Conservation (phyloP, 2,888 invertebrate genomes). For the Polymixis lichenea region DNA sequence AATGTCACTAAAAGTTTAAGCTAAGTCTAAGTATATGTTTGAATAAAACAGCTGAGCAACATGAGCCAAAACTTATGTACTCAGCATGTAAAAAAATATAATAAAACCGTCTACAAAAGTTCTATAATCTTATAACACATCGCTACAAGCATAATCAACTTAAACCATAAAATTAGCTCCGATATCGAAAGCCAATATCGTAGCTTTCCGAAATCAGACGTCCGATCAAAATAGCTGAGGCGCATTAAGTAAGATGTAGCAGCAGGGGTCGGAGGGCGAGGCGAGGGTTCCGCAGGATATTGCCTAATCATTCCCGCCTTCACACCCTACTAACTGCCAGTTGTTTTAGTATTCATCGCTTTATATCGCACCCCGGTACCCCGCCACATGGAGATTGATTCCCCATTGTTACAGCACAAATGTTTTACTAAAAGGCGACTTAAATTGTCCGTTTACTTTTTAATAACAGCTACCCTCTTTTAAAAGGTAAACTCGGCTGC, state of each 20-base stretch:
- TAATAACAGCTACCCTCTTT: slow-evolving; percentile 59
- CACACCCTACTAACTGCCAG: slow-evolving; percentile 88
- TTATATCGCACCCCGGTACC: slow-evolving; percentile 75
- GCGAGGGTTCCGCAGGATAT: slow-evolving; percentile 86
- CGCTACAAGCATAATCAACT: slow-evolving; percentile 54
- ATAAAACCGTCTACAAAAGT: background rate
- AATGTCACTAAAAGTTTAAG: background rate
- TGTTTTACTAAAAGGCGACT: slow-evolving; percentile 77
- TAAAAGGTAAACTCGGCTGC: slow-evolving; percentile 15
- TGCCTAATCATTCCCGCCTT: slow-evolving; percentile 89
- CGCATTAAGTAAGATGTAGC: slow-evolving; percentile 88
- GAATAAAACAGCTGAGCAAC: slow-evolving; percentile 2
- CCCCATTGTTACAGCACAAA: slow-evolving; percentile 80
- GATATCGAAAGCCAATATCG: slow-evolving; percentile 78
- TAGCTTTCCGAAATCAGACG: slow-evolving; percentile 82
- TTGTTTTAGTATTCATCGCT: slow-evolving; percentile 90
- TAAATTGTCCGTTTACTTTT: slow-evolving; percentile 68
- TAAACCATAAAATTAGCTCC: slow-evolving; percentile 68
- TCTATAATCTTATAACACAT: slow-evolving; percentile 24
- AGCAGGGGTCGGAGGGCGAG: slow-evolving; percentile 82
- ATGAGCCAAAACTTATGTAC: background rate
- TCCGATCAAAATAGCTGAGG: slow-evolving; percentile 82
- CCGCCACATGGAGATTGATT: slow-evolving; percentile 80
- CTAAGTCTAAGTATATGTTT: background rate
- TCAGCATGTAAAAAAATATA: background rate